Evolutionary conservation across 2,888 invertebrate species (phyloP), one percentile per base, ranked within the genome.

Genomic region (Clepsis dumicolana): DNA sequence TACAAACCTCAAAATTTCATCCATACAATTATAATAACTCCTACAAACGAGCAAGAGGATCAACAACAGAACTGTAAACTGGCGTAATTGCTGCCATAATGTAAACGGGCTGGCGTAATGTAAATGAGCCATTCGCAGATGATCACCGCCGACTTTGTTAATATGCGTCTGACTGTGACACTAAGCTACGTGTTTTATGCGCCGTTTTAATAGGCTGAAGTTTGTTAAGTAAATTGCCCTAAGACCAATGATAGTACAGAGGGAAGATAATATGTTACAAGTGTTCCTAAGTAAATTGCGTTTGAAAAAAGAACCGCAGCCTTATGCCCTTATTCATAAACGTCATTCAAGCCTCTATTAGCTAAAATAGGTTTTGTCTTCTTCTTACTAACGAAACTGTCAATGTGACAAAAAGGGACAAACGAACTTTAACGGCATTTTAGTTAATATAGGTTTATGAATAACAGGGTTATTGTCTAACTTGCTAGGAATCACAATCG

Each of bases 111-210:
- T 25, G 41, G 48, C 29, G 16, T 14, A 18, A 61, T 61, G 60
- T 32, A 48, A 61, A 61, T 61, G 60, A 44, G 44, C 44, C 56
- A 21, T 48, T 32, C 21, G 32, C 14, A 14, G 32, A 61, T 48
- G 48, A 61, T 61, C n/a, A 32, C 60, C 29, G 32, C 32, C 2
- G 32, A 29, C 2, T 44, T 60, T 44, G 44, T 59, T 60, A 60
- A 60, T 60, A 60, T 44, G 59, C 59, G 27, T 14, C 44, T 60
- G 59, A 12, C 44, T 60, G 59, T 14, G 59, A 60, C 59, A 27
- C 41, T 18, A 16, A 35, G 41, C 24, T 29, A n/a, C 29, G 27
- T 60, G 59, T 41, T 60, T 60, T 60, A 44, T 27, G 27, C 25
- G 25, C 4, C 2, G 14, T 44, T 60, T 60, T 60, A 60, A 60